Percentiles rank a stretch among this genome's conserved stretches.
Evolutionary conservation across 2,113 vertebrate genomes (phyloP).

Genomic region (Cryptotis parvus): DNA sequence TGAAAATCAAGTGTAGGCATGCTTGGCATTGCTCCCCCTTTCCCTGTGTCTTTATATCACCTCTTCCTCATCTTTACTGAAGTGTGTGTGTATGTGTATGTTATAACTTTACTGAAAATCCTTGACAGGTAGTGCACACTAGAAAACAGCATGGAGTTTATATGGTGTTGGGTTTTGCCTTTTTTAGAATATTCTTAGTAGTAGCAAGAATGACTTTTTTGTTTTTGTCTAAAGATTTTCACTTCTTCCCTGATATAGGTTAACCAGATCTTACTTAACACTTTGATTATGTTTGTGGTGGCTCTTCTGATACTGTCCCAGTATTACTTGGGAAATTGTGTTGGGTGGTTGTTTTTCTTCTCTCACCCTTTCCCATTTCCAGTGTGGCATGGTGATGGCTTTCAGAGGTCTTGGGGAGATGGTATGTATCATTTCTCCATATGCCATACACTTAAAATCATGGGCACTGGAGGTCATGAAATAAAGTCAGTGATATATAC

Average conservation of each 20-base stretch:
- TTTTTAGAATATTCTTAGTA: slow-evolving; percentile 44
- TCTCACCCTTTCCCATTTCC: not conserved
- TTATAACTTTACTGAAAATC: no score
- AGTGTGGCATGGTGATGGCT: not conserved
- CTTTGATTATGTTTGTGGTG: slow-evolving; percentile 9
- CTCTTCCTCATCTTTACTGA: not conserved
- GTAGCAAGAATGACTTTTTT: not conserved
- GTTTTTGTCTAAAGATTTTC: slow-evolving; percentile 18
- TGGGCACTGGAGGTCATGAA: not conserved
- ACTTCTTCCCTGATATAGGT: not conserved
- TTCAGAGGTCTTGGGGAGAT: not conserved
- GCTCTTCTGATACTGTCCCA: not conserved
- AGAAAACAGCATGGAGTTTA: not conserved
- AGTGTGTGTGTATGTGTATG: not conserved
- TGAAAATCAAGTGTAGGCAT: slow-evolving; percentile 47
- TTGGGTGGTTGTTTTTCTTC: not conserved
- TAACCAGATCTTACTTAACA: not conserved
- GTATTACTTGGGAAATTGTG: not conserved
- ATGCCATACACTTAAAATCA: slow-evolving; percentile 12
- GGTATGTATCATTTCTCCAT: not conserved
- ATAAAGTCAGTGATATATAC: not conserved
- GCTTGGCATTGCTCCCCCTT: slow-evolving; percentile 45
- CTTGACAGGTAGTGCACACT: not conserved
- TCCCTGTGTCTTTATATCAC: slow-evolving; percentile 39
- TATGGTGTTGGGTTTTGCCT: not conserved